These are phyloP conservation scores for Melikaiella ostensackeni DNA, from an alignment of 2,888 invertebrate species.

Conservation along the genomic window DNA sequence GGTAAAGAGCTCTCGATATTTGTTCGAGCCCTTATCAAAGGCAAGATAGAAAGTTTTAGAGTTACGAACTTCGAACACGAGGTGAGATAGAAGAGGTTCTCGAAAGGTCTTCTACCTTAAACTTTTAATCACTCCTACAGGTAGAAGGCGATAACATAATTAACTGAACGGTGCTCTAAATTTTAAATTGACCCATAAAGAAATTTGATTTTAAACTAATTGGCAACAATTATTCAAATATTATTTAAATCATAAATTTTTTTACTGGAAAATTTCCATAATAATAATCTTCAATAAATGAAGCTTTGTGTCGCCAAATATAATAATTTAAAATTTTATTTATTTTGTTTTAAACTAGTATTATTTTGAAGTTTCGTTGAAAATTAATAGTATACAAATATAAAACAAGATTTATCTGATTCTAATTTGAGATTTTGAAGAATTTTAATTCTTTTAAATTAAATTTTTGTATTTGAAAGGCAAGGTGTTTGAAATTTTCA, in stretches of 20 bases:
- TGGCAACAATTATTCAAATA: not conserved
- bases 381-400: too few species aligned
- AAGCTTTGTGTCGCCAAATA: too few species aligned
- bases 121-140: slow-evolving; percentile 31
- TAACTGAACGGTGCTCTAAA: not conserved
- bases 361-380: too few species aligned
- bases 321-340: too few species aligned
- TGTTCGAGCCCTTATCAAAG: slow-evolving; percentile 18
- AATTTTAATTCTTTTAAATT: too few species aligned
- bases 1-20: slow-evolving; percentile 26
- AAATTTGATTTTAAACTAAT: not conserved
- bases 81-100: slow-evolving; percentile 14
- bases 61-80: slow-evolving; percentile 13
- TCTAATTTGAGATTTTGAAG: too few species aligned
- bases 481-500: too few species aligned
- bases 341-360: too few species aligned
- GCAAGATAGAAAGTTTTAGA: slow-evolving; percentile 26
- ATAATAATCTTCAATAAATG: too few species aligned
- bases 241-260: not conserved
- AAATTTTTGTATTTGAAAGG: too few species aligned
- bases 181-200: not conserved
- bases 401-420: too few species aligned
- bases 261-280: too few species aligned
- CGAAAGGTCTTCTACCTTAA: slow-evolving; percentile 29
- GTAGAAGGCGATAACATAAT: slow-evolving; percentile 32